Evolutionary conservation across 2,113 vertebrate genomes (phyloP).

Genomic region (Amphiprion percula): DNA sequence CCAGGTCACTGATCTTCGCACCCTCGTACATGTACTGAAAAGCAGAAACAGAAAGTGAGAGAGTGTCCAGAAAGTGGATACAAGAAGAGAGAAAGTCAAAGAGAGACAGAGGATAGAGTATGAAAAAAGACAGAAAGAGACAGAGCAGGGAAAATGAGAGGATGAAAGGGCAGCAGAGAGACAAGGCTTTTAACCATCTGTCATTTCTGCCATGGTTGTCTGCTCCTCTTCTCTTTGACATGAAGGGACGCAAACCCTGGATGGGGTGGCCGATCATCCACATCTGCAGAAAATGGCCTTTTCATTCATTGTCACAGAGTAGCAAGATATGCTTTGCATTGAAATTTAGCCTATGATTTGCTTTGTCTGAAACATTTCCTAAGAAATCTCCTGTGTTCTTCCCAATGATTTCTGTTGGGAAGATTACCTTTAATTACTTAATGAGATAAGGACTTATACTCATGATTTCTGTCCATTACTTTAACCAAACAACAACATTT

Average conservation of each 20-base stretch:
- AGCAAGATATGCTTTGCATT: constrained; percentile 43
- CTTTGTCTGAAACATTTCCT: constrained; percentile 15
- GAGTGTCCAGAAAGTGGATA: constrained; percentile 38
- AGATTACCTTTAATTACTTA: background rate
- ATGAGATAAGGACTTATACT: constrained; percentile 7
- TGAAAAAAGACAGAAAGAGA: constrained; percentile 47
- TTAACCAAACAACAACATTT: background rate
- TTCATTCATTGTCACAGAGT: constrained; percentile 68
- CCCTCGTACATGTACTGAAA: constrained; percentile 95
- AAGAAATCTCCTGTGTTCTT: constrained; percentile 1
- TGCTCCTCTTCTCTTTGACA: constrained; percentile 66
- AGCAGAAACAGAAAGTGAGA: constrained; percentile 61
- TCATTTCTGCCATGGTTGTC: constrained; percentile 76
- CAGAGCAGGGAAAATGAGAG: constrained; percentile 60
- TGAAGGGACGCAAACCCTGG: constrained; percentile 59
- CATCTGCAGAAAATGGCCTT: constrained; percentile 74
- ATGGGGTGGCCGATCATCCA: constrained; percentile 66
- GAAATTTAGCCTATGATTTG: constrained; percentile 49
- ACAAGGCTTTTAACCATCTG: constrained; percentile 80
- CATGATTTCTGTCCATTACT: background rate
- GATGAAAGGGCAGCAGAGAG: constrained; percentile 71
- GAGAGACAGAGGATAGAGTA: constrained; percentile 19
- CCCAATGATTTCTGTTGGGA: background rate
- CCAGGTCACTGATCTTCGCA: constrained; percentile 93
- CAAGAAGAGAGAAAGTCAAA: constrained; percentile 36